These are phyloP conservation scores for Ephestia elutella DNA, from an alignment of 1,140 invertebrate genomes.

Conservation along the genomic window DNA sequence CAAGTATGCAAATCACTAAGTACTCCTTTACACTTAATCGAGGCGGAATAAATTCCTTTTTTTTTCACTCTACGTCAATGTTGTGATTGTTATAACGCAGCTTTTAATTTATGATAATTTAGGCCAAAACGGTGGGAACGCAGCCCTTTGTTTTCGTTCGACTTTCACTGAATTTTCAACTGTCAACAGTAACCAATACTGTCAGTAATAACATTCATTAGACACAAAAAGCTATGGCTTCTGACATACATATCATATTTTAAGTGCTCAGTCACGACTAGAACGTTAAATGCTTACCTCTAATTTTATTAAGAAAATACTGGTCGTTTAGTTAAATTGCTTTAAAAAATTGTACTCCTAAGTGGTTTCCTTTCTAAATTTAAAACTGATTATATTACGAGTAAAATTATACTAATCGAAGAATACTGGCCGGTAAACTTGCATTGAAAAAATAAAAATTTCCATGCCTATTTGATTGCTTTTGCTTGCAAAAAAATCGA, in stretches of 20 bases:
- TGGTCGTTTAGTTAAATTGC: too few relatives aligned
- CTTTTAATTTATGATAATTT: conserved; percentile 10
- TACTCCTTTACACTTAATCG: conserved; percentile 19
- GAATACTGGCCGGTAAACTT: too few relatives aligned
- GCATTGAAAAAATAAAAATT: too few relatives aligned
- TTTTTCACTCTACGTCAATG: conserved; percentile 25
- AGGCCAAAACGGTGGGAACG: not conserved
- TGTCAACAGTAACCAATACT: not conserved
- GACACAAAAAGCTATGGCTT: not conserved
- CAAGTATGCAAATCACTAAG: conserved; percentile 33
- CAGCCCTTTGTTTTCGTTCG: not conserved
- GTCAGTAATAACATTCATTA: conserved; percentile 1
- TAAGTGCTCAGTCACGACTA: not conserved
- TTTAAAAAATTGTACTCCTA: too few relatives aligned
- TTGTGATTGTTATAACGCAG: conserved; percentile 49
- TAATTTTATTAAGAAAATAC: too few relatives aligned
- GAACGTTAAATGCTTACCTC: not conserved
- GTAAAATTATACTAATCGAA: too few relatives aligned
- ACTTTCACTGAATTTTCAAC: conserved; percentile 5
- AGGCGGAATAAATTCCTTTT: conserved; percentile 38
- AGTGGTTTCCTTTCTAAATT: too few relatives aligned
- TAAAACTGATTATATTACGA: too few relatives aligned
- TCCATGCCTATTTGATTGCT: not conserved
- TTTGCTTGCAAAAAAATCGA: not conserved
- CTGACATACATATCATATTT: not conserved